Conservation (phyloP, 1,140 invertebrate genomes). For the Odontomachus brunneus region DNA sequence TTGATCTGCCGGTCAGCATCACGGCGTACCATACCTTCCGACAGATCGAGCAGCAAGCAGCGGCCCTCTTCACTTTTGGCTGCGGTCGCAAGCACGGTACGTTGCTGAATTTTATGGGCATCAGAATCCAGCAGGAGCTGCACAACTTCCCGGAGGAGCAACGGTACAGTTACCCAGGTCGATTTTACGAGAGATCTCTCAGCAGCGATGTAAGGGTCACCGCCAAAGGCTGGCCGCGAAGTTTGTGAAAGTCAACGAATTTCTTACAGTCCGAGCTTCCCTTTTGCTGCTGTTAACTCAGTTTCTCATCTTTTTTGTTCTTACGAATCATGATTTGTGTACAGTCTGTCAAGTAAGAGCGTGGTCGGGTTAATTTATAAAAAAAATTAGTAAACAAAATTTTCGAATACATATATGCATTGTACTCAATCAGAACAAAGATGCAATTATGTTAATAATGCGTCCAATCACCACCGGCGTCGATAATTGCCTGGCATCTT, state of each 20-base stretch:
- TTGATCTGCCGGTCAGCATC: constrained; percentile 87
- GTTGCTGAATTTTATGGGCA: constrained; percentile 87
- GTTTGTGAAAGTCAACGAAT: not conserved
- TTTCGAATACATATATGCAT: too few relatives aligned
- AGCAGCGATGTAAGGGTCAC: constrained; percentile 56
- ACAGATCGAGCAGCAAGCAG: constrained; percentile 88
- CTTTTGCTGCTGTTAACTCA: too few relatives aligned
- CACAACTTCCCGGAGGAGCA: constrained; percentile 89
- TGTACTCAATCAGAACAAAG: too few relatives aligned
- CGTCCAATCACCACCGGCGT: too few relatives aligned
- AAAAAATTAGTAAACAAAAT: too few relatives aligned
- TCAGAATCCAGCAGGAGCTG: constrained; percentile 89
- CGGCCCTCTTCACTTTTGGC: constrained; percentile 87
- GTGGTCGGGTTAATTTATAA: too few relatives aligned
- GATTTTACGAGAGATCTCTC: constrained; percentile 47
- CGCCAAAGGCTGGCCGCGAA: not conserved
- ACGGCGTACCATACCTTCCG: constrained; percentile 88
- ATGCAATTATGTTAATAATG: too few relatives aligned
- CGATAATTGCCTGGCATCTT: too few relatives aligned
- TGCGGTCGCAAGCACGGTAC: constrained; percentile 87
- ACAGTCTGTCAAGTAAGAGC: too few relatives aligned
- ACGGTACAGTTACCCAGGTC: constrained; percentile 79
- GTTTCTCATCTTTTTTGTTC: too few relatives aligned
- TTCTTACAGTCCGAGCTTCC: too few relatives aligned
- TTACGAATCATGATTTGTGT: too few relatives aligned